These are phyloP conservation scores for Liolophura sinensis DNA, from an alignment of 1,140 invertebrate genomes.

Conservation along the genomic window DNA sequence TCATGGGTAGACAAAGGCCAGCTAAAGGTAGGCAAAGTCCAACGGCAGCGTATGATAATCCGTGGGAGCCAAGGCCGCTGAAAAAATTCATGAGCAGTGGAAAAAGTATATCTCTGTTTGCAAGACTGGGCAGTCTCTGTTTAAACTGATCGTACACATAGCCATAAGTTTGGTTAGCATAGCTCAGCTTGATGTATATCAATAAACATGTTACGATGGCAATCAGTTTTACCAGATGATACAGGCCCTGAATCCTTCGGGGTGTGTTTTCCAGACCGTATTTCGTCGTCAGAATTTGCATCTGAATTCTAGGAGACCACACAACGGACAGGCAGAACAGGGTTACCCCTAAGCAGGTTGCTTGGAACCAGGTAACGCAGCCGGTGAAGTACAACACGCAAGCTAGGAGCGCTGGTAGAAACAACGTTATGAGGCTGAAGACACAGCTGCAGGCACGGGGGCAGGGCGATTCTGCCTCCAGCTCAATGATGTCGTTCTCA, in stretches of 20 bases:
- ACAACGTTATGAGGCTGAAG: neutral
- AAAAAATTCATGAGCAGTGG: constrained; percentile 20
- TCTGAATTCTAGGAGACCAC: constrained; percentile 19
- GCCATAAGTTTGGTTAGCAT: too few species aligned
- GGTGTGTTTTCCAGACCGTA: constrained; percentile 5
- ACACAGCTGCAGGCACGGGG: neutral
- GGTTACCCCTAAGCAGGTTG: constrained; percentile 8
- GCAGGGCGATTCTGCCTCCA: too few species aligned
- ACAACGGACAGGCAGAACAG: constrained; percentile 14
- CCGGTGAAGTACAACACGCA: neutral
- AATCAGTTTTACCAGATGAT: constrained; percentile 18
- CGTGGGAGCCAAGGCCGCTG: constrained; percentile 16
- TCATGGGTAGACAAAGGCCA: constrained; percentile 26
- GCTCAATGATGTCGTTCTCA: too few species aligned
- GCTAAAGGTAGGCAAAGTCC: constrained; percentile 21
- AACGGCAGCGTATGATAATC: constrained; percentile 18
- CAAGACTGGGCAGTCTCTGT: constrained; percentile 6
- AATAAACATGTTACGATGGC: constrained; percentile 19
- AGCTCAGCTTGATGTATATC: constrained; percentile 7
- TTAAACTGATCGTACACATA: constrained; percentile 6
- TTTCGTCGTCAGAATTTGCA: constrained; percentile 13
- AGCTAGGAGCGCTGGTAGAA: neutral
- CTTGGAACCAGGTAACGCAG: constrained; percentile 11
- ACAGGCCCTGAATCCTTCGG: constrained; percentile 16
- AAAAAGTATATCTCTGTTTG: constrained; percentile 1